phyloP scores from a whole-genome alignment of 1,140 invertebrate genomes.

The Seison nebaliae region DNA sequence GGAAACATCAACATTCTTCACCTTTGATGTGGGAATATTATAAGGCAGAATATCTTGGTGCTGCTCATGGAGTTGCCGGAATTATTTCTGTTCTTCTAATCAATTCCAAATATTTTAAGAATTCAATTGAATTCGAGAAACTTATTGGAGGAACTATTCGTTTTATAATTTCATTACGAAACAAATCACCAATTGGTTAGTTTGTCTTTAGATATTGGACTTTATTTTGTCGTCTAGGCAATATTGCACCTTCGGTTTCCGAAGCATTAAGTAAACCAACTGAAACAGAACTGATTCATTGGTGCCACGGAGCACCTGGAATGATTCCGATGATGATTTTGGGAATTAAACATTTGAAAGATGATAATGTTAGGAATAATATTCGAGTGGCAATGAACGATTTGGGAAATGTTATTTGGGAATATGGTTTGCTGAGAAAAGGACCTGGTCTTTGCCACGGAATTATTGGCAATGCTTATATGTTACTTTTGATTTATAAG shows the following conservation, averaged over 20 bases:
- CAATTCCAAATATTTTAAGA: conserved; percentile 37
- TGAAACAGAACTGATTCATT: too few species aligned
- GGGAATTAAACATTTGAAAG: too few species aligned
- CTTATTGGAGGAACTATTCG: conserved; percentile 36
- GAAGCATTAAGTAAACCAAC: too few species aligned
- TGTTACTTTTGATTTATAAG: conserved; percentile 49
- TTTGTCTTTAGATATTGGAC: too few species aligned
- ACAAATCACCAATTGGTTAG: too few species aligned
- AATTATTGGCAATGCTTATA: conserved; percentile 53
- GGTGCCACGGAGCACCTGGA: too few species aligned
- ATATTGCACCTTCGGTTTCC: too few species aligned
- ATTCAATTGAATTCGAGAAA: conserved; percentile 30
- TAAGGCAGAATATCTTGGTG: conserved; percentile 19
- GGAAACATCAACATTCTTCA: too few species aligned
- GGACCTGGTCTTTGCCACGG: conserved; percentile 52
- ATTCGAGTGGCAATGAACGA: too few species aligned
- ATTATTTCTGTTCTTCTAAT: conserved; percentile 41
- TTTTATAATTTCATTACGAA: conserved; percentile 37
- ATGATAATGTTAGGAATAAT: too few species aligned
- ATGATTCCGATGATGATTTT: too few species aligned
- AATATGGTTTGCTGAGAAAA: conserved; percentile 47
- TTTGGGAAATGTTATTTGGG: conserved; percentile 46
- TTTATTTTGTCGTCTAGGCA: too few species aligned
- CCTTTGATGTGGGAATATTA: conserved; percentile 12
- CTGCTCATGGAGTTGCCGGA: conserved; percentile 56